Evolutionary conservation across 2,888 invertebrate genomes (phyloP).

Genomic region (Taenaris catops): DNA sequence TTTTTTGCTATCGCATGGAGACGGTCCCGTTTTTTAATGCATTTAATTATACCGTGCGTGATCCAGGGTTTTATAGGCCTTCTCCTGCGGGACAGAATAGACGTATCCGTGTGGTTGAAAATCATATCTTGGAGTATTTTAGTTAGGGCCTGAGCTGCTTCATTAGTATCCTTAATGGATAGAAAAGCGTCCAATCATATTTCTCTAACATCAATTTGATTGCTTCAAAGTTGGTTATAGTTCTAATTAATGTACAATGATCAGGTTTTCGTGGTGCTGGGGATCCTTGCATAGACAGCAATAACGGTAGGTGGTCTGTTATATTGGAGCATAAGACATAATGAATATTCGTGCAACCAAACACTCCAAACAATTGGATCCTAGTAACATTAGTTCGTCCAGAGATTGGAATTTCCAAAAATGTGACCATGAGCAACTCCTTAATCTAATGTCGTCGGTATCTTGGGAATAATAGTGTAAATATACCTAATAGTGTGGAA

Average conservation of each 20-base stretch:
- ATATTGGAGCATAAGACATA: neutral
- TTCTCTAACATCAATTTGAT: neutral
- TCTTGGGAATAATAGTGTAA: too few species aligned
- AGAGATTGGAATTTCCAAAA: too few species aligned
- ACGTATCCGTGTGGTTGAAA: neutral
- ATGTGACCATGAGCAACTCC: too few species aligned
- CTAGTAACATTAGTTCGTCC: too few species aligned
- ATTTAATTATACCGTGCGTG: neutral
- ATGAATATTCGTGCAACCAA: too few species aligned
- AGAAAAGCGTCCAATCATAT: neutral
- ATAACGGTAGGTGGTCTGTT: neutral
- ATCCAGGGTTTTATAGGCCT: conserved; percentile 1
- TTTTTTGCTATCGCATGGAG: neutral
- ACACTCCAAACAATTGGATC: too few species aligned
- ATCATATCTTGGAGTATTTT: neutral
- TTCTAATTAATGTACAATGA: neutral
- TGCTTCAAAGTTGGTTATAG: neutral
- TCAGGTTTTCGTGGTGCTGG: neutral
- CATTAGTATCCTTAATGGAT: neutral
- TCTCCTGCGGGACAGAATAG: neutral
- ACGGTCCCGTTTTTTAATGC: neutral
- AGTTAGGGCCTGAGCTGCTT: neutral
- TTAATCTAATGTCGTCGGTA: too few species aligned
- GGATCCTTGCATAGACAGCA: neutral
- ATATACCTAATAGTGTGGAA: too few species aligned